These are phyloP conservation scores for Centropus unirufus DNA, from an alignment of 2,113 vertebrate species.

Conservation along the genomic window DNA sequence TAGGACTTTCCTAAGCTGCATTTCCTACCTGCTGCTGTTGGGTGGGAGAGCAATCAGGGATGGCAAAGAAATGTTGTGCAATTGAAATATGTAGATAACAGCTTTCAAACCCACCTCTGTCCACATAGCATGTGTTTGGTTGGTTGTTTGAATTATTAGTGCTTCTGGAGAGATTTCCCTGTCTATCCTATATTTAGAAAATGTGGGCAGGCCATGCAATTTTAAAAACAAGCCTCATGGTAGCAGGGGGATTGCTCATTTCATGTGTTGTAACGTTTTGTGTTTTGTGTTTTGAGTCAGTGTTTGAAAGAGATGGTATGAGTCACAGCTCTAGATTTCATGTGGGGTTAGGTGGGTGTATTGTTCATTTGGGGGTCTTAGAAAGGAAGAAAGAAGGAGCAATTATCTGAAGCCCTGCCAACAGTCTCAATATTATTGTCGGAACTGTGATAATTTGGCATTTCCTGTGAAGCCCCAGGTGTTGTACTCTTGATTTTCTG, in stretches of 20 bases:
- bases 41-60: neutral
- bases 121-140: neutral
- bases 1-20: neutral
- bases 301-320: neutral
- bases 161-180: slow-evolving; percentile 11
- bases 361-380: neutral
- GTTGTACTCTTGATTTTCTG: neutral
- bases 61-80: neutral
- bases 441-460: slow-evolving; percentile 53
- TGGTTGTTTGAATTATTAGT: neutral
- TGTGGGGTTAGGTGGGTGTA: neutral
- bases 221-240: slow-evolving; percentile 2
- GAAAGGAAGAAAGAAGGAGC: neutral
- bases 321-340: slow-evolving; percentile 3
- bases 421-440: neutral
- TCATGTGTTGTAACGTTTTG: neutral
- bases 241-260: slow-evolving; percentile 13
- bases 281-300: neutral
- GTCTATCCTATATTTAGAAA: slow-evolving; percentile 43
- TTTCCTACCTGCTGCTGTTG: neutral
- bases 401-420: neutral
- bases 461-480: slow-evolving; percentile 52
- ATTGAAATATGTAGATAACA: neutral
- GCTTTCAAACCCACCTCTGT: neutral
- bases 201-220: slow-evolving; percentile 17